Evolutionary conservation across 2,888 invertebrate genomes (phyloP), one percentile per base, ranked within the genome.

Genomic region (Agrypnus murinus): DNA sequence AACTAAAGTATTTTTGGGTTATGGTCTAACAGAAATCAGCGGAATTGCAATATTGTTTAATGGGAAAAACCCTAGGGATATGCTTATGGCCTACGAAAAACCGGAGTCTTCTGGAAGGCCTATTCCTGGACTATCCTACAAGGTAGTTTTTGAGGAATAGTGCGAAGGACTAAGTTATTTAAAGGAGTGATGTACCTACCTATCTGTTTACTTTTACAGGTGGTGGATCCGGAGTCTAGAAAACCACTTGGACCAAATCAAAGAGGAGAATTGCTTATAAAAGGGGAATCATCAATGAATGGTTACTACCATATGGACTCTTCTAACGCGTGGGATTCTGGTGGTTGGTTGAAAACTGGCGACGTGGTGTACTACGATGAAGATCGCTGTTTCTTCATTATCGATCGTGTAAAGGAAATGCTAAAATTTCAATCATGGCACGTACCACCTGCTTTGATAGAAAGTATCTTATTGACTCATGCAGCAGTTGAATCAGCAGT

Each of bases 281-380:
- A 86, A 81, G 86, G 77, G 2, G 73, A 78, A 19, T 77, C 60
- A 45, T 10, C 73, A 40, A 80, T 83, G 71, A 79, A 86, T 83
- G 87, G 84, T 5, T 89, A 88, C 76, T 86, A 87, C 77, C 86
- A 86, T 59, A 74, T 83, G 67, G 86, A 85, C 0, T 87, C 87
- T 0, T 81, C 80, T 25, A 83, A 84, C 31, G 77, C 82, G 0
- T 84, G 85, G 40, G 82, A 86, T 1, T n/a, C 6, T 1, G 86
- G 86, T 19, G 85, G 87, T 1, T 89, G 87, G 87, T 81, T 88
- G 38, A 87, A 85, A 75, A 87, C 88, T 0, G 89, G 89, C 0
- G 89, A 89, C 71, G 81, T 89, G 36, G 84, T 86, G 17, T 88
- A 87, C 72, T 87, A 87, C 72, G 89, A 89, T 70, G 85, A 87